phyloP scores from a whole-genome alignment of 1,140 invertebrate species.

The Drosophila trapezifrons region DNA sequence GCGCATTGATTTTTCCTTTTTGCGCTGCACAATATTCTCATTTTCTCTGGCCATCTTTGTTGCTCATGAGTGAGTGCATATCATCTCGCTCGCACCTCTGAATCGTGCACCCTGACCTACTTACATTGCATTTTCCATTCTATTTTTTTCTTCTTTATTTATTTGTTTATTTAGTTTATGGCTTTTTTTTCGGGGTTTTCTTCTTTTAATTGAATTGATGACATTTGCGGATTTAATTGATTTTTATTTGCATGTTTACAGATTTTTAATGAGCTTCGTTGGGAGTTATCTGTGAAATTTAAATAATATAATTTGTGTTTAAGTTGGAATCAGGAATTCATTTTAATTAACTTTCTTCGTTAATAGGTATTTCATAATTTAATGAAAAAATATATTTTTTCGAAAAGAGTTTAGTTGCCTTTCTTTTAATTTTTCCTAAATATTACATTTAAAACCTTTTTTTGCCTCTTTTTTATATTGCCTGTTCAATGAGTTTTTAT shows the following conservation, averaged over 20 bases:
- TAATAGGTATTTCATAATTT: too few species aligned
- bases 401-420: too few species aligned
- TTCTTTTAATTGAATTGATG: conserved; percentile 33
- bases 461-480: neutral
- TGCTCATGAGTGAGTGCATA: conserved; percentile 11
- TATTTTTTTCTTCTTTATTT: conserved; percentile 38
- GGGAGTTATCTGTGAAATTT: neutral
- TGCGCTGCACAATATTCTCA: conserved; percentile 42
- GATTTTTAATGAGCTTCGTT: neutral
- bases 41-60: conserved; percentile 36
- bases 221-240: conserved; percentile 4
- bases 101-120: conserved; percentile 80
- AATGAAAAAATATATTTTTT: too few species aligned
- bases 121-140: conserved; percentile 60
- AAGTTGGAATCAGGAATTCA: neutral
- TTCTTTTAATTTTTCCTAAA: neutral
- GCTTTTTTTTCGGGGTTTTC: conserved; percentile 24
- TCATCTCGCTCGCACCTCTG: conserved; percentile 29
- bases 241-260: conserved; percentile 14
- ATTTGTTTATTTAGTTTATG: conserved; percentile 39
- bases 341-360: neutral
- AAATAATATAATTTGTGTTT: neutral
- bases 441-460: neutral
- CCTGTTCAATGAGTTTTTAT: neutral
- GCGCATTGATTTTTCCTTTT: conserved; percentile 70